A percentile compares a stretch with the other conserved stretches of the same genome.
These are phyloP conservation scores for Garra rufa DNA, from an alignment of 2,113 vertebrate species.

Conservation along the genomic window DNA sequence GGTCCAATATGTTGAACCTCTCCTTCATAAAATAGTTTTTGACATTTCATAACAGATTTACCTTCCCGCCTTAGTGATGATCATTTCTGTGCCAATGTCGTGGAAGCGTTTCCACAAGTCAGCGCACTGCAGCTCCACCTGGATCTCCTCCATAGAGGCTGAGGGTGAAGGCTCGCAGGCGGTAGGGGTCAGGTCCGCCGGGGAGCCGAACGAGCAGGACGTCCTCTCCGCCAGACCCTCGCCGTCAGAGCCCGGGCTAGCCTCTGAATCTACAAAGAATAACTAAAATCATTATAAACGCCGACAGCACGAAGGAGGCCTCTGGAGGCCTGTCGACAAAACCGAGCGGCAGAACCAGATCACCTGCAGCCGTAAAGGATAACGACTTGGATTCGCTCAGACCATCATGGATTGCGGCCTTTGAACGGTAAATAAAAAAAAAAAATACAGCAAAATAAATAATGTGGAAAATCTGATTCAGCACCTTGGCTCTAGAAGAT, in stretches of 20 bases:
- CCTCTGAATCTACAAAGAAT: constrained; percentile 86
- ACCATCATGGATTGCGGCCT: background rate
- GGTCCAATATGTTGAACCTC: background rate
- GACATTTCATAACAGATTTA: constrained; percentile 63
- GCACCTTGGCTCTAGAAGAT: background rate
- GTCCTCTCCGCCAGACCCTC: constrained; percentile 91
- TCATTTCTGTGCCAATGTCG: constrained; percentile 99
- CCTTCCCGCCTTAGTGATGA: constrained; percentile 99
- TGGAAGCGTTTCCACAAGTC: constrained; percentile 99
- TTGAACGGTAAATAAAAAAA: background rate
- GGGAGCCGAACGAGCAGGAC: constrained; percentile 91
- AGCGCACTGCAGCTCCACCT: constrained; percentile 97
- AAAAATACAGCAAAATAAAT: background rate
- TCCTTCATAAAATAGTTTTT: background rate
- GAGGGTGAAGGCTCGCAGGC: constrained; percentile 76
- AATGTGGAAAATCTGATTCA: constrained; percentile 5
- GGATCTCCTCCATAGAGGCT: constrained; percentile 96
- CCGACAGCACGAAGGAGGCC: constrained; percentile 51
- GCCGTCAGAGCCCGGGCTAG: constrained; percentile 92
- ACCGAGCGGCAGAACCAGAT: constrained; percentile 54
- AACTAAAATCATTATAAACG: constrained; percentile 58
- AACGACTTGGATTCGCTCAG: constrained; percentile 16
- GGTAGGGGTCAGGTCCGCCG: constrained; percentile 80
- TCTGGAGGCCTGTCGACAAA: constrained; percentile 60
- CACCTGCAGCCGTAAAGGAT: constrained; percentile 62